Evolutionary conservation across 2,888 invertebrate genomes (phyloP), one percentile per base, ranked within the genome.

Genomic region (Xestia c-nigrum): DNA sequence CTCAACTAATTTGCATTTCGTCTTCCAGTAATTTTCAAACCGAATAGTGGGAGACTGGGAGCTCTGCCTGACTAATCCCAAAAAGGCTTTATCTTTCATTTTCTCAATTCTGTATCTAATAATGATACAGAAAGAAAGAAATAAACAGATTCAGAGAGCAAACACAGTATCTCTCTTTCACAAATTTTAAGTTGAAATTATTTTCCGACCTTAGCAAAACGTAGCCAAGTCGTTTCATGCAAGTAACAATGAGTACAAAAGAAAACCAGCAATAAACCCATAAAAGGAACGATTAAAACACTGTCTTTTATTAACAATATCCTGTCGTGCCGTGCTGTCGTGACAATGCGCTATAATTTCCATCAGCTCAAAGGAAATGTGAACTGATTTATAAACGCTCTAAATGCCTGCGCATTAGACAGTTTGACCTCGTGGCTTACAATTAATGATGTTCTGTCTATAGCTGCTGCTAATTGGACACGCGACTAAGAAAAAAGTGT

Each of bases 311-410:
- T 68, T 61, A 69, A 67, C 50, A 76, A 68, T 80, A 80, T 63
- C 50, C 70, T 78, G 65, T 24, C 78, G 85, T 76, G 83, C n/a
- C 46, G 47, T 21, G 57, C 0, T 76, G n/a, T 74, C 85, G 85
- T 85, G 85, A 85, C 83, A 80, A 77, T 79, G 63, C 63, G 68
- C 75, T 59, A 73, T 73, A 74, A 82, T 86, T 80, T 73, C 67
- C 76, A 84, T 74, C 55, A 68, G 46, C 75, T 85, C 74, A 74
- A 75, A 86, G 76, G 72, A 75, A 86, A 84, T 61, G 76, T 84
- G 74, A 80, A 84, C 80, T 80, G 82, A 82, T 78, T 84, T 82
- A 80, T 82, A 84, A 82, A 76, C 63, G 75, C 31, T 81, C 76
- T 76, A 78, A 81, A 81, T 73, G 80, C 73, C 73, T 72, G 80